Evolutionary conservation across 2,113 vertebrate species (phyloP).

Genomic region (Neogobius melanostomus): DNA sequence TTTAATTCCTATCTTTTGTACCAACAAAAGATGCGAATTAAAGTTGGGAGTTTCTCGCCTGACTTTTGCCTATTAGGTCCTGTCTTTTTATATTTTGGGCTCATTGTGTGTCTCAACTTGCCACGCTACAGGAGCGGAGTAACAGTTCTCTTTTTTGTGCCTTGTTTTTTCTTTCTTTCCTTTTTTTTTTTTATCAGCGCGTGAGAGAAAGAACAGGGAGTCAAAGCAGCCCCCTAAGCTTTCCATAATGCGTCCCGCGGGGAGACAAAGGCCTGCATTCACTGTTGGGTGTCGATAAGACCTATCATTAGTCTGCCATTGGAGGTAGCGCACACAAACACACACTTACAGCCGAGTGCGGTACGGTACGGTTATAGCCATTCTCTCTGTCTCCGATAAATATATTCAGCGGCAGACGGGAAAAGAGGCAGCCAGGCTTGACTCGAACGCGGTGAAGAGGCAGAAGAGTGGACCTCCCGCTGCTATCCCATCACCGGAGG

Average conservation of each 20-base stretch:
- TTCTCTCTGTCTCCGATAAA: constrained; percentile 41
- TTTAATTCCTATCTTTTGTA: constrained; percentile 44
- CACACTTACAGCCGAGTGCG: constrained; percentile 27
- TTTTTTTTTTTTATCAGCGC: constrained; percentile 56
- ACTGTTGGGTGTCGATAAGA: constrained; percentile 75
- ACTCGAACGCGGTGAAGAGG: constrained; percentile 58
- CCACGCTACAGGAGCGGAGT: constrained; percentile 42
- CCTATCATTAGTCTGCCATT: constrained; percentile 74
- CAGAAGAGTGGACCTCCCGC: constrained; percentile 50
- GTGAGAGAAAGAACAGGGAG: constrained; percentile 64
- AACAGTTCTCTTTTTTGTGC: constrained; percentile 33
- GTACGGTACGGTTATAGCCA: constrained; percentile 25
- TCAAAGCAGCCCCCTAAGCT: constrained; percentile 69
- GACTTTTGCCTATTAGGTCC: constrained; percentile 32
- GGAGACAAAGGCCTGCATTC: constrained; percentile 74
- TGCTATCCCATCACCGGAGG: constrained; percentile 52
- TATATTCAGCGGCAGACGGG: constrained; percentile 49
- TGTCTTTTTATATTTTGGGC: constrained; percentile 23
- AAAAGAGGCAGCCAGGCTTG: constrained; percentile 46
- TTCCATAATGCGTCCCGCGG: constrained; percentile 65
- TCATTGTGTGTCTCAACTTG: constrained; percentile 44
- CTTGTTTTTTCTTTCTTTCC: too few species aligned
- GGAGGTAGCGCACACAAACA: constrained; percentile 63
- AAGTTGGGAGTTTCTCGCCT: constrained; percentile 39
- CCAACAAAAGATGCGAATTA: too few species aligned